Conservation (phyloP, 2,888 invertebrate genomes). For the Leucania comma region DNA sequence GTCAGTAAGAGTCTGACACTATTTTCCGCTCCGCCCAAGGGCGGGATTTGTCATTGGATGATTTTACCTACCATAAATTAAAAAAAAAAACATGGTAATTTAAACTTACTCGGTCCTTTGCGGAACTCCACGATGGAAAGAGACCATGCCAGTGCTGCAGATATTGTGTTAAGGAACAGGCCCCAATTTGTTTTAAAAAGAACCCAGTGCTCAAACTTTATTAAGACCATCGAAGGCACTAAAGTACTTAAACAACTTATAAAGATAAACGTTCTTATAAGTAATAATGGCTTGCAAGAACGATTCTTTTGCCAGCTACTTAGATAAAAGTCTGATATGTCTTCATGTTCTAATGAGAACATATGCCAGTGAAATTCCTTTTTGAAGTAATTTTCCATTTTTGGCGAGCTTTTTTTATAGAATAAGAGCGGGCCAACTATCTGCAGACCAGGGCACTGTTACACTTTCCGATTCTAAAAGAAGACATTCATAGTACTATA, state of each 20-base stretch:
- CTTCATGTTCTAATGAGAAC: slow-evolving; percentile 76
- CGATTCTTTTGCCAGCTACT: slow-evolving; percentile 77
- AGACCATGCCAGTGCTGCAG: slow-evolving; percentile 74
- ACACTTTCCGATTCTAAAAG: too few species aligned
- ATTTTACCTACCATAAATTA: too few species aligned
- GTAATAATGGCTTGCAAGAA: slow-evolving; percentile 75
- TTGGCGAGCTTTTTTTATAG: slow-evolving; percentile 25
- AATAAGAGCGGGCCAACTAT: not conserved
- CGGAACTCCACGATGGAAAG: slow-evolving; percentile 74
- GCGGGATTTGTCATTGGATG: too few species aligned
- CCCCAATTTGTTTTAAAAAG: slow-evolving; percentile 86
- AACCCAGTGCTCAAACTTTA: slow-evolving; percentile 72
- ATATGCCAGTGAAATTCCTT: slow-evolving; percentile 73
- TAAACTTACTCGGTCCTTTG: slow-evolving; percentile 78
- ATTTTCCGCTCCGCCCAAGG: too few species aligned
- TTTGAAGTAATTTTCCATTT: slow-evolving; percentile 81
- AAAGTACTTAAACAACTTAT: slow-evolving; percentile 75
- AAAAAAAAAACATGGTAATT: not conserved
- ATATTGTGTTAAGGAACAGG: slow-evolving; percentile 74
- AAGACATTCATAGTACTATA: too few species aligned
- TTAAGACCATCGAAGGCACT: slow-evolving; percentile 73
- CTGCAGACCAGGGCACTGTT: not conserved
- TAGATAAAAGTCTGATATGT: slow-evolving; percentile 77
- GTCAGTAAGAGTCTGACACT: too few species aligned
- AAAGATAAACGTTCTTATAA: slow-evolving; percentile 75